Conservation (phyloP, 2,888 invertebrate genomes). For the Macrophya alboannulata region DNA sequence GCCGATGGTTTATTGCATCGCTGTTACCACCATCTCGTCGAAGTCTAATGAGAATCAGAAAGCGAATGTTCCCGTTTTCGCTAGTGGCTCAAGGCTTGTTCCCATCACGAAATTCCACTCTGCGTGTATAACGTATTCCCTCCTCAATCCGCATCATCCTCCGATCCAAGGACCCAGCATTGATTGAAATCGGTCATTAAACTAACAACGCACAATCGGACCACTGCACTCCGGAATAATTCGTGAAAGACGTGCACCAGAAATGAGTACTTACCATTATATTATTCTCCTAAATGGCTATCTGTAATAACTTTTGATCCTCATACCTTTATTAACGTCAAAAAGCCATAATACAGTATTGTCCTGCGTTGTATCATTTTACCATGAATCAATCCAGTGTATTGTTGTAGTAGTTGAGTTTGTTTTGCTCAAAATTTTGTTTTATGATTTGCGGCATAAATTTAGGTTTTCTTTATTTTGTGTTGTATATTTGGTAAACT, state of each 20-base stretch:
- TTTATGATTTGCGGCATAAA: constrained; percentile 4
- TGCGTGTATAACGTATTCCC: constrained; percentile 21
- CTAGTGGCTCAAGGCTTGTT: constrained; percentile 67
- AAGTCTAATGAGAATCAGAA: constrained; percentile 70
- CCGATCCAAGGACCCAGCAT: constrained; percentile 7
- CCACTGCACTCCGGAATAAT: constrained; percentile 14
- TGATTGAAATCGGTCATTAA: constrained; percentile 20
- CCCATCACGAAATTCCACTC: constrained; percentile 20
- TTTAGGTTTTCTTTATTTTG: background rate
- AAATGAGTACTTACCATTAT: constrained; percentile 31
- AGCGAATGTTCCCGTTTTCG: constrained; percentile 68
- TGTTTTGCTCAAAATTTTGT: background rate
- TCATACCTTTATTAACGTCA: background rate
- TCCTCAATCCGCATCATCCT: background rate
- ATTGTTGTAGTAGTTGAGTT: constrained; percentile 12
- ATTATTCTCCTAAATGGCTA: constrained; percentile 15
- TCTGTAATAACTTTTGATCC: background rate
- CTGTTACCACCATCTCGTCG: constrained; percentile 69
- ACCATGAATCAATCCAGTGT: background rate
- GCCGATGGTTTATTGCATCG: constrained; percentile 65
- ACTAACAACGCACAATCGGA: constrained; percentile 16
- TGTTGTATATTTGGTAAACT: background rate
- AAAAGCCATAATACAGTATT: background rate
- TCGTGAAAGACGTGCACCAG: constrained; percentile 36
- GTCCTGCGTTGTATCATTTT: background rate